Percentiles rank a stretch among this genome's conserved stretches.
Evolutionary conservation across 2,888 invertebrate genomes (phyloP).

Genomic region (Plemyria rubiginata): DNA sequence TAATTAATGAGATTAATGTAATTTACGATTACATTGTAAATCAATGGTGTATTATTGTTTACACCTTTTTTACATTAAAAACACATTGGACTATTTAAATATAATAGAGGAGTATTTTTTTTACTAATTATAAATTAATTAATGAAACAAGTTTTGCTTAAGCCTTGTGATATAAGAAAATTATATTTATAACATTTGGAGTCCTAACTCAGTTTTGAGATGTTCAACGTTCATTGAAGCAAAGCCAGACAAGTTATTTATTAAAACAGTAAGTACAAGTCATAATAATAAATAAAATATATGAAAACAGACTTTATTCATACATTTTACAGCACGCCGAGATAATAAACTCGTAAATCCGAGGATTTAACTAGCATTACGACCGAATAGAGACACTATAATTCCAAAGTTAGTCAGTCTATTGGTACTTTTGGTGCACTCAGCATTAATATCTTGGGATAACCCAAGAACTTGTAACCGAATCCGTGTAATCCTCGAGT

Average conservation of each 20-base stretch:
- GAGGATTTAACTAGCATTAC: constrained; percentile 35
- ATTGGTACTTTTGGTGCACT: constrained; percentile 62
- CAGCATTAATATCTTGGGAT: constrained; percentile 66
- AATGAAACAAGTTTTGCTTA: too few relatives aligned
- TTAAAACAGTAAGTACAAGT: constrained; percentile 20
- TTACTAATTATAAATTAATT: too few relatives aligned
- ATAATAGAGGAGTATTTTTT: too few relatives aligned
- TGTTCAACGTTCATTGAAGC: background rate
- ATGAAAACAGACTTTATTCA: constrained; percentile 29
- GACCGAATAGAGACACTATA: constrained; percentile 52
- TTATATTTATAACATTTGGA: background rate
- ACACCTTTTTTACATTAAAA: too few relatives aligned
- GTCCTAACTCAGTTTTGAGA: constrained; percentile 9
- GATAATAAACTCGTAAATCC: constrained; percentile 36
- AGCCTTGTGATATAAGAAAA: background rate
- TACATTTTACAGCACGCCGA: constrained; percentile 25
- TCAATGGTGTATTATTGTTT: background rate
- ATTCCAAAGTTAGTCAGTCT: constrained; percentile 54
- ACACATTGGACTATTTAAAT: too few relatives aligned
- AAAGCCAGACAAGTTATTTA: constrained; percentile 26
- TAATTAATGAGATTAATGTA: constrained; percentile 34
- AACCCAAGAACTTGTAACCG: constrained; percentile 71
- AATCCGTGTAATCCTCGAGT: constrained; percentile 69
- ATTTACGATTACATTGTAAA: constrained; percentile 19
- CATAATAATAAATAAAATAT: constrained; percentile 27